These are phyloP conservation scores for Camponotus vicinus DNA, from an alignment of 1,140 invertebrate genomes.

Conservation along the genomic window DNA sequence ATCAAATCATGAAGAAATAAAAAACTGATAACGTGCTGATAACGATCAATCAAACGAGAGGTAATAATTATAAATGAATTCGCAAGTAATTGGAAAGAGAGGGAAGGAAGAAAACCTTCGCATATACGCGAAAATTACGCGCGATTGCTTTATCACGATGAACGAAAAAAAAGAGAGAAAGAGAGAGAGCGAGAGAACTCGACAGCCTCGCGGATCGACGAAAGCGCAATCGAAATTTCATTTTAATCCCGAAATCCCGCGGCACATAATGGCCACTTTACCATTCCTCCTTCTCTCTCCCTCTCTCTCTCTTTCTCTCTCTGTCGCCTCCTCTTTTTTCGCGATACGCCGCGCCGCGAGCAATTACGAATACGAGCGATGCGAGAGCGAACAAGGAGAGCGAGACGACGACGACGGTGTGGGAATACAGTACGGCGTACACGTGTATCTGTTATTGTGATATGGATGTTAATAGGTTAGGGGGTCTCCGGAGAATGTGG, in stretches of 20 bases:
- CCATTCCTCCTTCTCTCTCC: background rate
- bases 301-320: slow-evolving; percentile 31
- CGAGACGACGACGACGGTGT: slow-evolving; percentile 45
- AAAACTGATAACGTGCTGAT: too few relatives aligned
- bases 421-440: slow-evolving; percentile 73
- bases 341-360: slow-evolving; percentile 46
- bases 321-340: slow-evolving; percentile 21
- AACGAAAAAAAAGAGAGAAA: background rate
- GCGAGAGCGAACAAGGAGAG: slow-evolving; percentile 35
- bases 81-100: background rate
- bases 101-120: background rate
- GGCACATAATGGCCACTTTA: slow-evolving; percentile 52
- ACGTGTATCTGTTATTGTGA: slow-evolving; percentile 83
- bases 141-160: too few relatives aligned
- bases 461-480: slow-evolving; percentile 85
- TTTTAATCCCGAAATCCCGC: slow-evolving; percentile 33
- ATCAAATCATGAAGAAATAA: too few relatives aligned
- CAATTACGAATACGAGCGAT: slow-evolving; percentile 68
- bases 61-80: slow-evolving; percentile 18
- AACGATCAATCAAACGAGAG: too few relatives aligned
- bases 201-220: background rate
- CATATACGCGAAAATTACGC: slow-evolving; percentile 7
- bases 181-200: background rate
- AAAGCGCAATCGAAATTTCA: slow-evolving; percentile 50
- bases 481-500: slow-evolving; percentile 82